Base-by-base conservation (phyloP, 2,113 vertebrate species). In the Agapornis roseicollis region DNA sequence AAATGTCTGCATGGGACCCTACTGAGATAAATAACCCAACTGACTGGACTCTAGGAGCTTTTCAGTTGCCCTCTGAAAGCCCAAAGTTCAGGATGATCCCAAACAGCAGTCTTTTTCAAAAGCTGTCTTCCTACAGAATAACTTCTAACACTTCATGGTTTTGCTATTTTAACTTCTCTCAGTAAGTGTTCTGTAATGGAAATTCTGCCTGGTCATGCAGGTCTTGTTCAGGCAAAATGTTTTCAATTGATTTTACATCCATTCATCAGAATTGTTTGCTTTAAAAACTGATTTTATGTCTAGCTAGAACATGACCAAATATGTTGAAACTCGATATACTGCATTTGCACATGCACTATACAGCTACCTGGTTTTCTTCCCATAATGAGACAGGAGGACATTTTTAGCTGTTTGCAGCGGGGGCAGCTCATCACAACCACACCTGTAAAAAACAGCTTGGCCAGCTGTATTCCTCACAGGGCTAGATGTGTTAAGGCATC, bases 171-270 rank as follows among this genome's bases (percentile, higher is more conserved):
- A 70, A 25, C 20, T 80, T 85, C 42, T 46, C 55, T 80, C 29
- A 39, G 17, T 73, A 85, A 77, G 41, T 66, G 20, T 12, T 44
- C 42, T 58, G 27, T 55, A 90, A 71, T 23, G 37, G 66, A 82
- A 95, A 80, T 91, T 35, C 58, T 77, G 63, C 33, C 35, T 66
- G 37, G 68, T 74, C 12, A 17, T 50, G 29, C 37, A 70, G 64
- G 39, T 88, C 47, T 58, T 89, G 42, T 60, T 85, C 29, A 83
- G 63, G 24, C 33, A 83, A 80, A 9, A 31, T 4, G 53, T 6
- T 66, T 93, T 70, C 61, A 66, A 83, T 33, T 80, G 53, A 72
- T 85, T 90, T 93, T 73, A 52, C 13, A 35, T 35, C 10, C 42
- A 66, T 65, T 93, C 44, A 68, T 78, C 35, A 68, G 35, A 91